Evolutionary conservation across 2,888 invertebrate genomes (phyloP), one percentile per base, ranked within the genome.

Genomic region (Archips crataeganus): DNA sequence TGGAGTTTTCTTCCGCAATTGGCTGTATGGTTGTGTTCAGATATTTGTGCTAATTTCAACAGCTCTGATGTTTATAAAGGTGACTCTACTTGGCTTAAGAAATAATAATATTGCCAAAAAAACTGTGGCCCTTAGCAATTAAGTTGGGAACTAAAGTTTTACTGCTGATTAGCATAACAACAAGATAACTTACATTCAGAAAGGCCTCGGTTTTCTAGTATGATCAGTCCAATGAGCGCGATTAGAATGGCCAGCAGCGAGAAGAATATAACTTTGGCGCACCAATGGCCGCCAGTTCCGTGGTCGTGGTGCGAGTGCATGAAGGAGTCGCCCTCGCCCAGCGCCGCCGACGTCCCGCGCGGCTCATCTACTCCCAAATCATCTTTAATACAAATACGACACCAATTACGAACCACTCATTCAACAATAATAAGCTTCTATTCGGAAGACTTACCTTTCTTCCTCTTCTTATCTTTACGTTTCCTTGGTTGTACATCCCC

Each of bases 401-500:
- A 2, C 57, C 54, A 69, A 57, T 45, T 54, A 67, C 57, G 45
- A 34, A 75, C 23, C 34, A 32, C 36, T 15, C 59, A 72, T 75
- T 61, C 62, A 75, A 76, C 60, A 71, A 54, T 23, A 65, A 13
- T 72, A 60, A 15, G 70, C 36, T 66, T 4, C 15, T 51, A 39
- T 23, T 42, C 3, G 3, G 13, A 23, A 68, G 23, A 60, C 76
- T 79, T 95, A 97, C 98, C 97, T 96, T 97, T 98, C 93, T 96
- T 97, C 88, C 96, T 96, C 89, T 96, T 96, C 91, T 97, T 98
- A 89, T 98, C 97, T 93, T 97, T 97, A 82, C 98, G 96, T 93
- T 97, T 98, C 86, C 97, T 96, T 86, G 97, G 97, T 91, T 98
- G 98, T 83, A 97, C 97, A 94, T 98, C 98, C 83, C 97, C 97